Evolutionary conservation across 1,140 invertebrate species (phyloP).

Genomic region (Vollenhovia emeryi): DNA sequence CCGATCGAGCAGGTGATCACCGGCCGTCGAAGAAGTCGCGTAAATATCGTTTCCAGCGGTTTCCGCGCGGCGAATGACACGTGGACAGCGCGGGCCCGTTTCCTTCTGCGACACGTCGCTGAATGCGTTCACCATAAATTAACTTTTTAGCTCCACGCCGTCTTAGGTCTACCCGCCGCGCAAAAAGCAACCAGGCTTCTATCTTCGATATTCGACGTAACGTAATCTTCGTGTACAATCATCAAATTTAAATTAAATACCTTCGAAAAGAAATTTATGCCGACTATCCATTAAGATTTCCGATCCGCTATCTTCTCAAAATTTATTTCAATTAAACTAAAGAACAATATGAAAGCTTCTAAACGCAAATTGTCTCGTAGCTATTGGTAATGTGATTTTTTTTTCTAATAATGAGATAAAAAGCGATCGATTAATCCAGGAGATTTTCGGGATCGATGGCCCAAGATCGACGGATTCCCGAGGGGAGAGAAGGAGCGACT

Average conservation of each 20-base stretch:
- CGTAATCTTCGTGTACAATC: neutral
- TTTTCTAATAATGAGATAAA: neutral
- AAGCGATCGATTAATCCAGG: neutral
- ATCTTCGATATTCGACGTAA: neutral
- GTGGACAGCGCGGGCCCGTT: conserved; percentile 12
- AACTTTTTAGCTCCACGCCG: conserved; percentile 30
- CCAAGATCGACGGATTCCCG: neutral
- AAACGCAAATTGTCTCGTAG: neutral
- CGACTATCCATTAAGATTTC: neutral
- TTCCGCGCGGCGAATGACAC: conserved; percentile 34
- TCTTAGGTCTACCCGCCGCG: neutral
- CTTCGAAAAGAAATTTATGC: neutral
- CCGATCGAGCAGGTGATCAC: conserved; percentile 65
- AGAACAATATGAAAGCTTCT: neutral
- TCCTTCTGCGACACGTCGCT: conserved; percentile 6
- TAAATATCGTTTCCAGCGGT: conserved; percentile 30
- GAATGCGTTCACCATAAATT: conserved; percentile 50
- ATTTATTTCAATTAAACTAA: neutral
- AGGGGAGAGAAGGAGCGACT: neutral
- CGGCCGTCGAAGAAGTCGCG: conserved; percentile 41
- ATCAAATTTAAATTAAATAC: neutral
- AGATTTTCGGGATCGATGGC: neutral
- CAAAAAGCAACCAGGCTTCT: neutral
- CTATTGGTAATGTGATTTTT: neutral
- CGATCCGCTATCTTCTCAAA: neutral